These are phyloP conservation scores for Lamellibrachia columna DNA, from an alignment of 2,888 invertebrate species.

Conservation along the genomic window DNA sequence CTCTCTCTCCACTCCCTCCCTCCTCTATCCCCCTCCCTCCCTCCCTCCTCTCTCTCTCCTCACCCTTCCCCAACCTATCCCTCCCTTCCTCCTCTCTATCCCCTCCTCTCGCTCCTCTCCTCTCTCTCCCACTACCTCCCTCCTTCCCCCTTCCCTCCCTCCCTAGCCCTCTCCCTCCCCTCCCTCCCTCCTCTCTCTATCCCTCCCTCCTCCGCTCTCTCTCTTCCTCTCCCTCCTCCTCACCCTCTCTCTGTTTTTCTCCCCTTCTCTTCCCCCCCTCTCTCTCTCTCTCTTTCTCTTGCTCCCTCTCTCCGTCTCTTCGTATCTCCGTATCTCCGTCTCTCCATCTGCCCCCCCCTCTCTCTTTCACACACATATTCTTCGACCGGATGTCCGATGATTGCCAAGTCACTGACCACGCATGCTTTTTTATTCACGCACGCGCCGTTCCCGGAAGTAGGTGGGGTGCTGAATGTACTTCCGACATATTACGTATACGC, in stretches of 20 bases:
- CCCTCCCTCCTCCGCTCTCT: neutral
- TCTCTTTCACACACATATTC: no score
- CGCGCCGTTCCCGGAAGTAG: no score
- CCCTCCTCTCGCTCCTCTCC: neutral
- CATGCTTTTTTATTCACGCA: no score
- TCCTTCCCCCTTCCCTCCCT: no score
- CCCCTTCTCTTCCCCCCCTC: slow-evolving; percentile 13
- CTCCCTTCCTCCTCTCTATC: neutral
- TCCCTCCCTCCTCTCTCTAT: slow-evolving; percentile 19
- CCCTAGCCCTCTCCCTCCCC: no score
- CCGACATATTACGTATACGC: no score
- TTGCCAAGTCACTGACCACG: no score
- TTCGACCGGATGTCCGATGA: no score
- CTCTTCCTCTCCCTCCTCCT: neutral
- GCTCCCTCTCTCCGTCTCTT: slow-evolving; percentile 18
- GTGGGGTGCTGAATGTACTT: no score
- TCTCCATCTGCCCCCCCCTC: neutral
- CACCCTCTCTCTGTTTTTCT: no score
- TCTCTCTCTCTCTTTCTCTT: slow-evolving; percentile 17
- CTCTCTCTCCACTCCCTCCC: neutral
- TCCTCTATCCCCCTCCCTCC: neutral
- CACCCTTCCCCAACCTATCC: no score
- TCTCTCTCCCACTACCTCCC: slow-evolving; percentile 6
- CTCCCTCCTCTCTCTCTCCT: neutral
- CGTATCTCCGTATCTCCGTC: slow-evolving; percentile 7